A percentile compares a stretch with the other conserved stretches of the same genome.
These are phyloP conservation scores for Xestoiulus laeticollis DNA, from an alignment of 2,888 invertebrate species.

Conservation along the genomic window DNA sequence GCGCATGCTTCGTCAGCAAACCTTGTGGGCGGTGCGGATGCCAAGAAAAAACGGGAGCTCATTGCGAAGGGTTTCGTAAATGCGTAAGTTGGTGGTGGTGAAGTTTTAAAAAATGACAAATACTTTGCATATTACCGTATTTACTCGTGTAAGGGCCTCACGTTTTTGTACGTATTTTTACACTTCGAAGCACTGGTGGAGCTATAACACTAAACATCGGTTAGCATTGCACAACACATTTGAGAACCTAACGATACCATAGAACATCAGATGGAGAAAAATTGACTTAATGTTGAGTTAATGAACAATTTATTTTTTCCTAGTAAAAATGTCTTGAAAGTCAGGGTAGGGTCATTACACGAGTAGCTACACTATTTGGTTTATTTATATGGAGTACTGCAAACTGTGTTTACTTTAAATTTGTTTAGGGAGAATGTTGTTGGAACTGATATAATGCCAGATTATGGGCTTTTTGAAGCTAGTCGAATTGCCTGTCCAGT, in stretches of 20 bases:
- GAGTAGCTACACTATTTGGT: too few species aligned
- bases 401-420: background rate
- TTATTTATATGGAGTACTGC: background rate
- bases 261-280: too few species aligned
- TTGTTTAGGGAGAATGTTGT: slow-evolving; percentile 38
- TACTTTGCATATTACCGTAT: too few species aligned
- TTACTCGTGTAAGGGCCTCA: background rate
- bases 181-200: background rate
- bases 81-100: background rate
- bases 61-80: slow-evolving; percentile 47
- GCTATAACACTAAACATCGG: too few species aligned
- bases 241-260: too few species aligned
- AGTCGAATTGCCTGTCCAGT: slow-evolving; percentile 97
- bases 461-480: slow-evolving; percentile 95
- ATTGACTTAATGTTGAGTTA: too few species aligned
- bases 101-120: background rate
- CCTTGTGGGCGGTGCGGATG: slow-evolving; percentile 56
- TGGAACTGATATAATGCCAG: slow-evolving; percentile 83
- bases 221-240: too few species aligned
- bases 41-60: slow-evolving; percentile 57
- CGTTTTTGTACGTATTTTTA: background rate
- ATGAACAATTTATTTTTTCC: too few species aligned
- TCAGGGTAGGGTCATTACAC: too few species aligned
- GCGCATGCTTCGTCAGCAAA: slow-evolving; percentile 56
- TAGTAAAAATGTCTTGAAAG: too few species aligned